Conservation (phyloP, 1,140 invertebrate genomes). For the Eurosta solidaginis region DNA sequence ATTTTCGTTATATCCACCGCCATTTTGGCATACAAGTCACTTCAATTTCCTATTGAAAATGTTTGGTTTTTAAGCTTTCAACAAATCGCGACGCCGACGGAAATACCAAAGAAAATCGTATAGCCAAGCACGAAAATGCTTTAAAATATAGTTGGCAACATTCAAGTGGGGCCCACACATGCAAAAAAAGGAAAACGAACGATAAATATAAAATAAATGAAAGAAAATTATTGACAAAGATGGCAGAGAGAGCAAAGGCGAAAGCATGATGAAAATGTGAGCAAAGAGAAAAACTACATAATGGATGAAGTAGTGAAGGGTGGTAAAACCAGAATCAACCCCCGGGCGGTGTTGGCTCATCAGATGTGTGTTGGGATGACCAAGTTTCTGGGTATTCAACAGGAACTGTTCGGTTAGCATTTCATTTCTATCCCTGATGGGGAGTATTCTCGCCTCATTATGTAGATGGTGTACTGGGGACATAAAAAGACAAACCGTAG, state of each 20-base stretch:
- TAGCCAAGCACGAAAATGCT: not conserved
- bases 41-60: no score
- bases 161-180: constrained; percentile 4
- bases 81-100: not conserved
- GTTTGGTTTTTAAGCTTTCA: no score
- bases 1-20: no score
- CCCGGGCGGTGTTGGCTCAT: no score
- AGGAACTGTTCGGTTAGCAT: no score
- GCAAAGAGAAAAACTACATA: not conserved
- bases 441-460: no score
- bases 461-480: no score
- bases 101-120: not conserved
- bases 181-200: not conserved
- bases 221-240: constrained; percentile 4
- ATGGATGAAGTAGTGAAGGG: not conserved
- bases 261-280: constrained; percentile 13
- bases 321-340: not conserved
- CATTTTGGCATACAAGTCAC: no score
- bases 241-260: not conserved
- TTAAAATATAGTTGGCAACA: constrained; percentile 4
- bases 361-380: no score
- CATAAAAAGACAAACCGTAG: no score
- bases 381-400: no score
- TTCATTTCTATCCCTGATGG: no score
- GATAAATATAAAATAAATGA: constrained; percentile 20